phyloP scores from a whole-genome alignment of 2,888 invertebrate species.

The Pyrochroa serraticornis region DNA sequence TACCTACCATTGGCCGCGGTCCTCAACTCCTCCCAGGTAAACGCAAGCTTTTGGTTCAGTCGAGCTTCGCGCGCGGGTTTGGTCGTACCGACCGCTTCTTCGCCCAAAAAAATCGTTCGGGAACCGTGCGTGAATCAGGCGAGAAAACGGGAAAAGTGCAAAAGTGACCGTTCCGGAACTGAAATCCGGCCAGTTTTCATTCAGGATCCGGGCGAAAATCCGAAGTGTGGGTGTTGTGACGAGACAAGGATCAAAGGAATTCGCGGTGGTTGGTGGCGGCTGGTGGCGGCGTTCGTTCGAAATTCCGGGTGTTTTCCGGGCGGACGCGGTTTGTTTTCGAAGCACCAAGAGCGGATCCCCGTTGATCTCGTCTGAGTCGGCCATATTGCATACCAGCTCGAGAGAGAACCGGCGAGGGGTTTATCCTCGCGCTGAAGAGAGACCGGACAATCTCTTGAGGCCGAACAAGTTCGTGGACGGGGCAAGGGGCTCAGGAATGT shows the following conservation, averaged over 20 bases:
- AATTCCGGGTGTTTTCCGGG: slow-evolving; percentile 14
- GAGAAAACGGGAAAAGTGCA: slow-evolving; percentile 1
- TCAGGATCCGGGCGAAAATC: too few relatives aligned
- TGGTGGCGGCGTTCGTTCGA: slow-evolving; percentile 2
- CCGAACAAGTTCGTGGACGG: slow-evolving; percentile 56
- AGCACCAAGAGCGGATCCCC: slow-evolving; percentile 48
- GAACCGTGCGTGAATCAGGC: slow-evolving; percentile 17
- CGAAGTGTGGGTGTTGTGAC: too few relatives aligned
- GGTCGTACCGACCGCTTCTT: slow-evolving; percentile 19
- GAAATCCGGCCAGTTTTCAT: too few relatives aligned
- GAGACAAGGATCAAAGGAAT: neutral
- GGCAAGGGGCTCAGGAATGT: slow-evolving; percentile 57
- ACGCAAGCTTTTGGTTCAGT: slow-evolving; percentile 43
- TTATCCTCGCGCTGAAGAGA: slow-evolving; percentile 42
- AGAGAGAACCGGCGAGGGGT: slow-evolving; percentile 46
- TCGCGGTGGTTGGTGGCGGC: neutral
- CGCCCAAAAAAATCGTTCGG: neutral
- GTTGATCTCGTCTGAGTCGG: slow-evolving; percentile 50
- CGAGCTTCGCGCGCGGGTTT: slow-evolving; percentile 52
- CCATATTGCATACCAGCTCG: slow-evolving; percentile 61
- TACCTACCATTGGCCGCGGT: slow-evolving; percentile 48
- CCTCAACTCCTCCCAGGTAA: slow-evolving; percentile 54
- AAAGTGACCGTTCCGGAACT: neutral
- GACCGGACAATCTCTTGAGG: slow-evolving; percentile 52
- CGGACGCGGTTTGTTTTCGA: slow-evolving; percentile 43